phyloP scores from a whole-genome alignment of 2,113 vertebrate species.

The Pyxicephalus adspersus region DNA sequence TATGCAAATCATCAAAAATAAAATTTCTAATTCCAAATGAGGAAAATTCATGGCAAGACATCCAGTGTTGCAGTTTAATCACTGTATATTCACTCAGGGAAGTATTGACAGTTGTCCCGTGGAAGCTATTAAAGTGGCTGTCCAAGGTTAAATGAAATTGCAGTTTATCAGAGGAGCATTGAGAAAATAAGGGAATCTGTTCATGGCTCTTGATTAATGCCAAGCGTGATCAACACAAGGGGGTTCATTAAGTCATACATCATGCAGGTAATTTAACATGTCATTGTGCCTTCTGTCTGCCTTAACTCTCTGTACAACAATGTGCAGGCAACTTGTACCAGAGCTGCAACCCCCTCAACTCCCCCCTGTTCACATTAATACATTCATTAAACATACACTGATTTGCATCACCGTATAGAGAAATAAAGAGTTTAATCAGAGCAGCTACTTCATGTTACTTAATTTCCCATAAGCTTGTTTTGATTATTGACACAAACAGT shows the following conservation, averaged over 20 bases:
- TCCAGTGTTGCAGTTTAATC: conserved; percentile 96
- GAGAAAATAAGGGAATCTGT: conserved; percentile 99
- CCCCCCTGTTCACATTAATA: conserved; percentile 56
- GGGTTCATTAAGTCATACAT: conserved; percentile 99
- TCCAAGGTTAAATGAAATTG: conserved; percentile 99
- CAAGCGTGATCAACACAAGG: conserved; percentile 99
- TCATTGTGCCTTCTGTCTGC: conserved; percentile 91
- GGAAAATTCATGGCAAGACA: conserved; percentile 89
- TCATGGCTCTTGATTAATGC: conserved; percentile 99
- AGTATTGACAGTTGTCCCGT: conserved; percentile 99
- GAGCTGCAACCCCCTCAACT: conserved; percentile 58
- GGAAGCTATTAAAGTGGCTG: conserved; percentile 99
- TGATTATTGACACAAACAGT: conserved; percentile 35
- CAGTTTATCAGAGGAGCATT: conserved; percentile 99
- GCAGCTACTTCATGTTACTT: conserved; percentile 27
- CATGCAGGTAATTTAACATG: conserved; percentile 99
- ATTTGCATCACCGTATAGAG: conserved; percentile 35
- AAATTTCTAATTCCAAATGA: conserved; percentile 90
- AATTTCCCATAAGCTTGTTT: conserved; percentile 46
- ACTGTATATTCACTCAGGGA: conserved; percentile 89
- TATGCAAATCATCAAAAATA: conserved; percentile 83
- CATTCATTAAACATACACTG: conserved; percentile 59
- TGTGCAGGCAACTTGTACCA: conserved; percentile 66
- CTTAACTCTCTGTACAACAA: conserved; percentile 71
- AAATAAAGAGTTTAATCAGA: conserved; percentile 50